Evolutionary conservation across 2,113 vertebrate genomes (phyloP), one percentile per base, ranked within the genome.

Genomic region (Oceanodroma tethys): DNA sequence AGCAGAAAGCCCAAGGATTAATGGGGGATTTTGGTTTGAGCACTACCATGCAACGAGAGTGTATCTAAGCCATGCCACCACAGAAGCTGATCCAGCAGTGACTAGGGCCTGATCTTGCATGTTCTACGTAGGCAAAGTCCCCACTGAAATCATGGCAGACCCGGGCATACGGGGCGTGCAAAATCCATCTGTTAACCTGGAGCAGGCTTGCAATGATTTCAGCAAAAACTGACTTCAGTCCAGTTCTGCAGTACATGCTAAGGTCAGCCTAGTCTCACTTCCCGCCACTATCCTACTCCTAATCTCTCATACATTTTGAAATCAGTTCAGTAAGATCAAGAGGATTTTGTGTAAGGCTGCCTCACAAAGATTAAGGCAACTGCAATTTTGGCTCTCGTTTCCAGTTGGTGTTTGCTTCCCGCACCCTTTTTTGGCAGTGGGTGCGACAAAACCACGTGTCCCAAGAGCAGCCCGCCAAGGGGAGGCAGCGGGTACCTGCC

Each of bases 1-100:
- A 95, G 97, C 92, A 97, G 95, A 98, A 97, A 97, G 93, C 95
- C 96, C 97, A 95, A 93, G 76, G 93, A 96, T 95, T 81, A 76
- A 95, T 13, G 32, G 72, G 88, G 43, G 68, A 86, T 94, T 93
- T 94, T 94, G 68, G 63, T 81, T 70, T 75, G 84, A 96, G 81
- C 87, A 90, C 93, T 86, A 84, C 82, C 88, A 96, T 0, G 16
- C 92, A 93, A 92, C 38, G 30, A 58, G 79, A 95, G 75, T 29
- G 47, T 91, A 93, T 63, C 52, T 93, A 96, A 96, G 79, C 90
- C 81, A 90, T 0, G 3, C 88, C 95, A 92, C 75, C 81, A 67
- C 5, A 58, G 92, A 68, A 94, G 59, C 80, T n/a, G 89, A 86
- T 74, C 93, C 73, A 81, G 88, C 62, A 67, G 50, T 58, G 83